Percentiles rank a stretch among this genome's conserved stretches.
phyloP scores from a whole-genome alignment of 2,113 vertebrate genomes.

The Albula goreensis region DNA sequence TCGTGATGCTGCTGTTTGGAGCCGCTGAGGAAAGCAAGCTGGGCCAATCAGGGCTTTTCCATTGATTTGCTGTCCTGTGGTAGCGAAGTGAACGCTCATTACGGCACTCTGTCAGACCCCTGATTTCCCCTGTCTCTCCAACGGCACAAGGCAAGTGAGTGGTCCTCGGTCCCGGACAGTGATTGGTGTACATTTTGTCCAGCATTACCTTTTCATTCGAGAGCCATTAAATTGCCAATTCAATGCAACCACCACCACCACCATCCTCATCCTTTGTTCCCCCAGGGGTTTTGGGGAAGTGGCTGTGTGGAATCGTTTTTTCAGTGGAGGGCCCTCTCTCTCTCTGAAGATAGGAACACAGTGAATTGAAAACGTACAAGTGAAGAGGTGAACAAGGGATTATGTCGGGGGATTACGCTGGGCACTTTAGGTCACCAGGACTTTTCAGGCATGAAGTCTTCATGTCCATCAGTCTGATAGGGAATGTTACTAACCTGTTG shows the following conservation, averaged over 20 bases:
- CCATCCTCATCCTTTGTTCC: neutral
- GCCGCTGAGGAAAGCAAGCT: neutral
- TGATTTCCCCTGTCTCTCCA: constrained; percentile 8
- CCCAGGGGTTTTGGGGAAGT: neutral
- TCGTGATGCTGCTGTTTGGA: neutral
- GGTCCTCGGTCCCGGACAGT: neutral
- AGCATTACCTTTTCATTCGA: neutral
- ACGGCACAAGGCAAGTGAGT: neutral
- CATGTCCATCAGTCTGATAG: neutral
- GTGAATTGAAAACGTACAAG: neutral
- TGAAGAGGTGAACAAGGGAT: neutral
- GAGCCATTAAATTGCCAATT: constrained; percentile 4
- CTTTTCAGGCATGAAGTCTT: neutral
- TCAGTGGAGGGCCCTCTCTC: neutral
- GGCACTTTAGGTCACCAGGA: neutral
- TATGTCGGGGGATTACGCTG: neutral
- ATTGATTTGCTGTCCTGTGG: constrained; percentile 2
- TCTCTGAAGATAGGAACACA: neutral
- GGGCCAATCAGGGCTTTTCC: neutral
- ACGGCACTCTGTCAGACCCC: neutral
- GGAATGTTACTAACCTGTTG: neutral
- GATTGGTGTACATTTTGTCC: constrained; percentile 1
- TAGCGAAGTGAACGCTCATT: neutral
- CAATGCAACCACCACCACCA: neutral
- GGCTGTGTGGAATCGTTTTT: neutral